Evolutionary conservation across 2,888 invertebrate species (phyloP).

Genomic region (Acholoe squamosa): DNA sequence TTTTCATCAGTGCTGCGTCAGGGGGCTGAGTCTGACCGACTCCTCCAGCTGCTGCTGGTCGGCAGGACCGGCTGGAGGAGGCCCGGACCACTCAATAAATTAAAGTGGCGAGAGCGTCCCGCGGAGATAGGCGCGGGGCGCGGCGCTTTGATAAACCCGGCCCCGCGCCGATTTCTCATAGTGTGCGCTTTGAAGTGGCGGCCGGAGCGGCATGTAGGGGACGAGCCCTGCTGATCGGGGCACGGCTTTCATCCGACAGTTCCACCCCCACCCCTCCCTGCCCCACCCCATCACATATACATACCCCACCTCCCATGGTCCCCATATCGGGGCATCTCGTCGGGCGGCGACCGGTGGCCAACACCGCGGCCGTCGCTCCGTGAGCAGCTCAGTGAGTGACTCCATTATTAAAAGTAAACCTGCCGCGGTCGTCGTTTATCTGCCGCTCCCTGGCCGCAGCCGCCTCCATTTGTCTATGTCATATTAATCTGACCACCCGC

Average conservation of each 20-base stretch:
- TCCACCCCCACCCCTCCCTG: background rate
- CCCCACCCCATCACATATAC: background rate
- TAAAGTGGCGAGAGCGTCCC: conserved; percentile 17
- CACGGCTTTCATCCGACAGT: conserved; percentile 47
- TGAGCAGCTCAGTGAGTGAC: background rate
- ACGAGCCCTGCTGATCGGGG: conserved; percentile 29
- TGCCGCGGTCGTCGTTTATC: conserved; percentile 16
- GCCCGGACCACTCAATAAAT: conserved; percentile 45
- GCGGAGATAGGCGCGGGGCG: conserved; percentile 43
- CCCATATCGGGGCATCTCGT: background rate
- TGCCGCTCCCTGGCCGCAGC: background rate
- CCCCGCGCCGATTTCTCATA: conserved; percentile 54
- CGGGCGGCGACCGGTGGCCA: background rate
- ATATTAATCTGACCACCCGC: conserved; percentile 44
- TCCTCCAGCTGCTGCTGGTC: background rate
- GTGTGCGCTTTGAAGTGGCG: conserved; percentile 17
- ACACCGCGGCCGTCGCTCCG: conserved; percentile 8
- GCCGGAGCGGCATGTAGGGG: conserved; percentile 24
- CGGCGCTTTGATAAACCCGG: conserved; percentile 45
- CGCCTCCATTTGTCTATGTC: conserved; percentile 58
- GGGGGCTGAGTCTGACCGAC: background rate
- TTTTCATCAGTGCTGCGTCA: background rate
- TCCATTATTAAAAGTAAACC: conserved; percentile 52
- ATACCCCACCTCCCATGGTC: background rate
- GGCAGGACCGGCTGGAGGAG: background rate